Conservation (phyloP, 35 echinoderm and acorn worm species). For the Heliocidaris tuberculata region DNA sequence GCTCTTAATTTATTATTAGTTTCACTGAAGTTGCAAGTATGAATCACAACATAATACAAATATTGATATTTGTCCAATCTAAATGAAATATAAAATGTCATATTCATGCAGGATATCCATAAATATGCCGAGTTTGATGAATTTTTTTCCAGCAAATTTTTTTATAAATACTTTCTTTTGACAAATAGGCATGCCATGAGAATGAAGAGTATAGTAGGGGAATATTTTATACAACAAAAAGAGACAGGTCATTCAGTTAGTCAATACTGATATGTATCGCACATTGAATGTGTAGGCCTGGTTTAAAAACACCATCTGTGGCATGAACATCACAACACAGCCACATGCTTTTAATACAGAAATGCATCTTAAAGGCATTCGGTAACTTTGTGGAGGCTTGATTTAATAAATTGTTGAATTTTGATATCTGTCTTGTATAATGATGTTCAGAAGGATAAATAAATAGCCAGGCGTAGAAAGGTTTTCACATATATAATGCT, state of each 20-base stretch:
- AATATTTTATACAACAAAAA: not conserved
- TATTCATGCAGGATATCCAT: conserved; percentile 5
- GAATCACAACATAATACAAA: not conserved
- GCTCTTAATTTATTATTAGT: not conserved
- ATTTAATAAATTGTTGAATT: no score
- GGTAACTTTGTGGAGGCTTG: no score
- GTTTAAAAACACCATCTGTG: no score
- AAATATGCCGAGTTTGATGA: conserved; percentile 16
- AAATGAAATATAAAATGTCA: not conserved
- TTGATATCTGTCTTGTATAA: no score
- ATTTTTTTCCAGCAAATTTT: conserved; percentile 28
- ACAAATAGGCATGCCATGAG: conserved; percentile 28
- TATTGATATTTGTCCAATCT: not conserved
- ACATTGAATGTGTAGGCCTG: not conserved
- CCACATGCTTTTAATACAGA: not conserved
- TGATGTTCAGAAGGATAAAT: no score
- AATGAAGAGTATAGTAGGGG: not conserved
- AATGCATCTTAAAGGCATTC: not conserved
- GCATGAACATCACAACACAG: not conserved
- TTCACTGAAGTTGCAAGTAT: not conserved
- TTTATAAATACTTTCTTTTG: not conserved
- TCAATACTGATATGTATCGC: not conserved
- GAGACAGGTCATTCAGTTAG: not conserved
- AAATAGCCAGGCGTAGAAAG: no score
- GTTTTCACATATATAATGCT: no score